Evolutionary conservation across 92 coral and sea anemone species (phyloP).

Genomic region (Porites divaricata): DNA sequence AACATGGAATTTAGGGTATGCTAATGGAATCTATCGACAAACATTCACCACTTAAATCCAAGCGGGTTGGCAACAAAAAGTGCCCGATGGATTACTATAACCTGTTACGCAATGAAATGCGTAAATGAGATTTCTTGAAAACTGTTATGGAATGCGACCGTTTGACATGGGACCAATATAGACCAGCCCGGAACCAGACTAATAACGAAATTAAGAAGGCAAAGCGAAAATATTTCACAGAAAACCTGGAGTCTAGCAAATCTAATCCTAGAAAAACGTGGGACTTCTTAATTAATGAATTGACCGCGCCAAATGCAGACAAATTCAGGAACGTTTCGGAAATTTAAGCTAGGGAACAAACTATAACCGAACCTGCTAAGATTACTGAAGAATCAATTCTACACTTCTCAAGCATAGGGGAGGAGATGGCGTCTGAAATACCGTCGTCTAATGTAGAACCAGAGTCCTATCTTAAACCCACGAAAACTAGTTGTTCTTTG

Average conservation of each 20-base stretch:
- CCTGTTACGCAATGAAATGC: conserved; percentile 1
- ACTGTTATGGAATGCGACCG: not conserved
- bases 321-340: conserved; percentile 13
- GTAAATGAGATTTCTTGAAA: conserved; percentile 22
- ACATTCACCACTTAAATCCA: conserved; percentile 22
- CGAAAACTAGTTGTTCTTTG: not conserved
- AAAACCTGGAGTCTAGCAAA: not conserved
- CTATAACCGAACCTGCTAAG: conserved; percentile 8
- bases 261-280: not conserved
- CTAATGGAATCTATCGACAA: not conserved
- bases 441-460: conserved; percentile 12
- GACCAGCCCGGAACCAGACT: not conserved
- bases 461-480: conserved; percentile 1
- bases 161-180: conserved; percentile 9
- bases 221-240: not conserved
- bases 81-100: not conserved
- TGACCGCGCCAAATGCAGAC: conserved; percentile 5
- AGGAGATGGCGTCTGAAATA: conserved; percentile 11
- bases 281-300: not conserved
- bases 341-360: conserved; percentile 17
- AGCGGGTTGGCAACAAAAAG: not conserved
- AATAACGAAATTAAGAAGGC: not conserved
- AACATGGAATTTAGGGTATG: conserved; percentile 2
- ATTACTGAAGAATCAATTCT: conserved; percentile 7
- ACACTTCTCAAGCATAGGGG: conserved; percentile 14